phyloP scores from a whole-genome alignment of 2,113 vertebrate species.

The Corydoras maculifer region DNA sequence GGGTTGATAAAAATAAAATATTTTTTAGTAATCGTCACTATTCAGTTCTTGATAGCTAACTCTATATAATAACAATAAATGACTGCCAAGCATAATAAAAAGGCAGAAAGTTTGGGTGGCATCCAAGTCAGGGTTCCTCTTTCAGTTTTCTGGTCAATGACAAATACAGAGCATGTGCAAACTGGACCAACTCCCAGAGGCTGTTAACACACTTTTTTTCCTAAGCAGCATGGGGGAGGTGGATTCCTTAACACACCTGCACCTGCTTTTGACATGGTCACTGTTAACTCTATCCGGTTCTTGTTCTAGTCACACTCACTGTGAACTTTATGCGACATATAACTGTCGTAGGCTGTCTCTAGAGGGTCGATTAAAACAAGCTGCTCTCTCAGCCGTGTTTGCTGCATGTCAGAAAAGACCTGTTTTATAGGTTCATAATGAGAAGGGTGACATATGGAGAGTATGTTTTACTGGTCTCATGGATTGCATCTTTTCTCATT shows the following conservation, averaged over 20 bases:
- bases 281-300: conserved; percentile 31
- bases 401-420: conserved; percentile 58
- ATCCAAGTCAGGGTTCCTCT: too few species aligned
- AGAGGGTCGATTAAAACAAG: conserved; percentile 60
- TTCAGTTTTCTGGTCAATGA: conserved; percentile 13
- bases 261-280: conserved; percentile 50
- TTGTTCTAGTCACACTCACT: conserved; percentile 16
- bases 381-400: conserved; percentile 62
- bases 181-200: conserved; percentile 29
- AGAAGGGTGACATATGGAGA: conserved; percentile 60
- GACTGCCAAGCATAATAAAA: too few species aligned
- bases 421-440: conserved; percentile 69
- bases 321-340: conserved; percentile 54
- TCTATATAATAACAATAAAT: too few species aligned
- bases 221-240: conserved; percentile 21
- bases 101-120: too few species aligned
- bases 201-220: conserved; percentile 35
- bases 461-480: conserved; percentile 67
- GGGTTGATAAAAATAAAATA: too few species aligned
- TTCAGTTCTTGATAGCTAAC: too few species aligned
- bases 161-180: conserved; percentile 23
- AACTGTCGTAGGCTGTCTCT: conserved; percentile 51
- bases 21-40: too few species aligned
- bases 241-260: conserved; percentile 47
- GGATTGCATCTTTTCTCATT: conserved; percentile 59